Evolutionary conservation across 2,797 vertebrate species (phyloP).

Genomic region (Sarcoramphus papa): DNA sequence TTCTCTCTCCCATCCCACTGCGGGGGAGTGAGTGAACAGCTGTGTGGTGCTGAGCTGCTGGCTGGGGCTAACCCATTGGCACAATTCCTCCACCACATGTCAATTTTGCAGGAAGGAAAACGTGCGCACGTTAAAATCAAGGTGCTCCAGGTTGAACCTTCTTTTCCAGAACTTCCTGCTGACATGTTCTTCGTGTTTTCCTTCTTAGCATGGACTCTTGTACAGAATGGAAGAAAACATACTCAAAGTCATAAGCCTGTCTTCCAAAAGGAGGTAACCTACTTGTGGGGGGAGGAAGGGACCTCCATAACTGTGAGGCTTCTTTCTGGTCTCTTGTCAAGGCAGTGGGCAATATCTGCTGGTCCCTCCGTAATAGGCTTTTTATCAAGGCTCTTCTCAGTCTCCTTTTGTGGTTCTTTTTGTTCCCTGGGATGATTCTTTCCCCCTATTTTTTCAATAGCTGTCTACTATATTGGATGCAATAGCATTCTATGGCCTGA

Average conservation of each 20-base stretch:
- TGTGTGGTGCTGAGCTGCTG: background rate
- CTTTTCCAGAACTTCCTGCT: background rate
- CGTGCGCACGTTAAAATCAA: background rate
- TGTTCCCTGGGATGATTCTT: background rate
- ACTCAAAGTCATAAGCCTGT: background rate
- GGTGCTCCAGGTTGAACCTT: background rate
- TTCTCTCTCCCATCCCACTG: background rate
- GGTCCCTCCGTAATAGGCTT: background rate
- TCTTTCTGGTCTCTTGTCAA: background rate
- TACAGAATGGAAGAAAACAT: background rate
- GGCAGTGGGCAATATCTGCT: background rate
- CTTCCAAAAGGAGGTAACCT: background rate
- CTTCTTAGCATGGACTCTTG: background rate
- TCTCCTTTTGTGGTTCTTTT: background rate
- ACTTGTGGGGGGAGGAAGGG: background rate
- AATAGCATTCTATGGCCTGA: background rate
- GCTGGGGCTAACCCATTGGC: background rate
- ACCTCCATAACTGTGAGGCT: background rate
- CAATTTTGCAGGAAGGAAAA: background rate
- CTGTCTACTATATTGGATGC: background rate
- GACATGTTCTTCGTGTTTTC: background rate
- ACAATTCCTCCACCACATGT: background rate
- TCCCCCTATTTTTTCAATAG: background rate
- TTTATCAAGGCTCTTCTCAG: background rate
- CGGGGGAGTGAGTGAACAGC: accelerated